These are phyloP conservation scores for Sebastes reedi DNA, from an alignment of 2,797 vertebrate species.

Conservation along the genomic window DNA sequence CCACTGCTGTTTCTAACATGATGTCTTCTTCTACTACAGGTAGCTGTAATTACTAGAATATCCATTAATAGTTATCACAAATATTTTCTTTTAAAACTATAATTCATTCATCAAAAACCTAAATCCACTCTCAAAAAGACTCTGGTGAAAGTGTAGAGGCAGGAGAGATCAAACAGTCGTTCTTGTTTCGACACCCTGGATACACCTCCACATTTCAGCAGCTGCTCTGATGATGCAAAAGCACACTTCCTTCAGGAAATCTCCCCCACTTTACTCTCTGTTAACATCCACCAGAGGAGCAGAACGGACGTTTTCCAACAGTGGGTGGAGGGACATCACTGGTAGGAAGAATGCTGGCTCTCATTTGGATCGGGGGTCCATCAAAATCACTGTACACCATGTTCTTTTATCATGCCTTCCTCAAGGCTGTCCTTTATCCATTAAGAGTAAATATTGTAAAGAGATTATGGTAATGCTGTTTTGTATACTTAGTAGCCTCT, in stretches of 20 bases:
- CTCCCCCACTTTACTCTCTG: constrained; percentile 37
- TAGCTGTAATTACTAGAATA: background rate
- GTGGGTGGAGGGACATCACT: constrained; percentile 35
- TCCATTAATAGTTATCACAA: background rate
- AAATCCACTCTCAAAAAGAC: background rate
- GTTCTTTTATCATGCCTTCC: background rate
- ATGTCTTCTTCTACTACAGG: background rate
- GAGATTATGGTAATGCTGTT: too few species aligned
- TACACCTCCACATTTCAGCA: constrained; percentile 27
- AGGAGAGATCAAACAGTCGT: background rate
- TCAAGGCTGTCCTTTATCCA: background rate
- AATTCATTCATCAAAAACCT: background rate
- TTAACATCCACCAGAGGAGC: constrained; percentile 27
- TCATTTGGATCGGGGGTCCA: background rate
- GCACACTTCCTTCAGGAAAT: constrained; percentile 66
- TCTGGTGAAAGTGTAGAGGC: background rate
- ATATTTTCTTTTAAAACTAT: background rate
- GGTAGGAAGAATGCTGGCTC: constrained; percentile 1
- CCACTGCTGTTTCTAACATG: too few species aligned
- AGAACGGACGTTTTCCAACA: constrained; percentile 13
- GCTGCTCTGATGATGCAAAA: constrained; percentile 60
- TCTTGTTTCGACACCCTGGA: constrained; percentile 30
- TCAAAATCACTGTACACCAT: background rate
- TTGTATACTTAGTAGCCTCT: too few species aligned
- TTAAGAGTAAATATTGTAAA: too few species aligned